Conservation (phyloP, 2,113 vertebrate species). For the Dermatemys mawii region DNA sequence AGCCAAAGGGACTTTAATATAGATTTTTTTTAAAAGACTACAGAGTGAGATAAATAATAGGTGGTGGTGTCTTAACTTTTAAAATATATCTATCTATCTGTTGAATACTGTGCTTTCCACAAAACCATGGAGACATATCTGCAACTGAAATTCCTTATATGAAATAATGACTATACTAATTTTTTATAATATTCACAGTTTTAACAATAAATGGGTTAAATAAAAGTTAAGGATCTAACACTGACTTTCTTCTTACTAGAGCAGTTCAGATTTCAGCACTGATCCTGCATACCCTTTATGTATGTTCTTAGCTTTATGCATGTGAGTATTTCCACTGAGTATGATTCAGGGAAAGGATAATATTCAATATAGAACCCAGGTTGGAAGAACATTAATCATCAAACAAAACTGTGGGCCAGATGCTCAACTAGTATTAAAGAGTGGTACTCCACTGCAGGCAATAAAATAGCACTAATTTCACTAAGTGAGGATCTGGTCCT, state of each 20-base stretch:
- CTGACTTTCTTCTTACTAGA: not conserved
- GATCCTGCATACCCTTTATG: not conserved
- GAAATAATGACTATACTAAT: not conserved
- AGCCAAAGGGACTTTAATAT: not conserved
- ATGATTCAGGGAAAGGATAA: not conserved
- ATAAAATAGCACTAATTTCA: not conserved
- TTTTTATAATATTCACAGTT: not conserved
- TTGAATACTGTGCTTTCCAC: fast-evolving
- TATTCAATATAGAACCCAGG: not conserved
- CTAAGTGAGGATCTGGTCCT: not conserved
- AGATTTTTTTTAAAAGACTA: not conserved
- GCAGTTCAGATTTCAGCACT: not conserved
- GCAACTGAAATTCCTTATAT: not conserved
- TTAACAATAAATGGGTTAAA: not conserved
- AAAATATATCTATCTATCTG: too few relatives aligned
- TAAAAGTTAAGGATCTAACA: not conserved
- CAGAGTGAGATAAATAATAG: not conserved
- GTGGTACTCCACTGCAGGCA: not conserved
- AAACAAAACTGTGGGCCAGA: not conserved
- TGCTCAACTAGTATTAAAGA: not conserved
- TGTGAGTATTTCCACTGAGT: not conserved
- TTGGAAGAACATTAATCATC: not conserved
- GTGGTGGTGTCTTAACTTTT: not conserved
- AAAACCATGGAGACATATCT: not conserved
- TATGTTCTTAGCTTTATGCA: not conserved